Conservation (phyloP, 2,888 invertebrate species). For the Agrilus mali region DNA sequence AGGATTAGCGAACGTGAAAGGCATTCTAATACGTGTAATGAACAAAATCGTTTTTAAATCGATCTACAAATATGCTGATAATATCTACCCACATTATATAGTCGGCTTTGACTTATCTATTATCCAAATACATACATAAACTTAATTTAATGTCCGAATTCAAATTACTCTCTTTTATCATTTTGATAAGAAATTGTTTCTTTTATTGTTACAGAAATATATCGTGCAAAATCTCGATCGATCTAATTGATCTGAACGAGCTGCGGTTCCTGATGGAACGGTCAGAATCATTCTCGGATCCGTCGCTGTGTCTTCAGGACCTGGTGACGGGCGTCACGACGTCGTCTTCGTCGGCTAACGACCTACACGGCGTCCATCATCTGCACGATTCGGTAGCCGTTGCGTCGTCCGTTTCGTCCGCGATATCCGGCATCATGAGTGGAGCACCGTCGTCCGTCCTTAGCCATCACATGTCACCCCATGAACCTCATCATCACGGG, state of each 20-base stretch:
- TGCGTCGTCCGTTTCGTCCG: slow-evolving; percentile 25
- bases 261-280: slow-evolving; percentile 40
- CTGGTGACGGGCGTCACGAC: slow-evolving; percentile 48
- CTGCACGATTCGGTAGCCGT: slow-evolving; percentile 38
- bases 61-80: too few species aligned
- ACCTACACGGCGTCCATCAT: slow-evolving; percentile 41
- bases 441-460: slow-evolving; percentile 35
- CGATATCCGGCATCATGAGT: slow-evolving; percentile 45
- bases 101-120: too few species aligned
- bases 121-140: too few species aligned
- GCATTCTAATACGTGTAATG: too few species aligned
- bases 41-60: too few species aligned
- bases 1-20: too few species aligned
- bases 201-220: too few species aligned
- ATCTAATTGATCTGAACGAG: not conserved
- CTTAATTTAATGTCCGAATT: too few species aligned
- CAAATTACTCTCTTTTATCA: too few species aligned
- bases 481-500: slow-evolving; percentile 45
- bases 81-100: too few species aligned
- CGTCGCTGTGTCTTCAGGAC: slow-evolving; percentile 62
- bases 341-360: slow-evolving; percentile 35
- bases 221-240: too few species aligned
- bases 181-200: too few species aligned
- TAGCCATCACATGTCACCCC: slow-evolving; percentile 34
- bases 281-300: slow-evolving; percentile 56